Percentiles rank a stretch among this genome's conserved stretches.
phyloP scores from a whole-genome alignment of 2,113 vertebrate species.

The Brachirus orientalis region DNA sequence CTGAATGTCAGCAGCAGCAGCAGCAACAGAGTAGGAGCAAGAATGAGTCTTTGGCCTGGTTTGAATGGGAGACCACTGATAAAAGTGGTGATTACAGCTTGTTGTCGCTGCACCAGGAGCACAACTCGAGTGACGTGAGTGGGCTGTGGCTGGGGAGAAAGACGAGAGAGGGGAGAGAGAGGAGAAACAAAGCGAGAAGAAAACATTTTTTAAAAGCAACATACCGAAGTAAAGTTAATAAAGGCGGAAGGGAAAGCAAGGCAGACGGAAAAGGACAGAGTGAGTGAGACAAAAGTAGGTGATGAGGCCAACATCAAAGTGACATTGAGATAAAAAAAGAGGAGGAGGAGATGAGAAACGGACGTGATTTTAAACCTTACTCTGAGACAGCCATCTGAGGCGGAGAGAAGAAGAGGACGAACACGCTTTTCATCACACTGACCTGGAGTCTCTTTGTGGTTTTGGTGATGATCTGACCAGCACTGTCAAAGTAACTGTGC shows the following conservation, averaged over 20 bases:
- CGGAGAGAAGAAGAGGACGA: not conserved
- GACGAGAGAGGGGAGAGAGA: not conserved
- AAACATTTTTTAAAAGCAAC: too few relatives aligned
- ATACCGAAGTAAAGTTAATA: too few relatives aligned
- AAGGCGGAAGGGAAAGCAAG: too few relatives aligned
- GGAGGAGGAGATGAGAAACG: not conserved
- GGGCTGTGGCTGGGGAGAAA: slow-evolving; percentile 20
- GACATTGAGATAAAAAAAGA: slow-evolving; percentile 8
- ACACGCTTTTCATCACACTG: too few relatives aligned
- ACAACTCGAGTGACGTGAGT: slow-evolving; percentile 44
- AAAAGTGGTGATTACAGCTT: slow-evolving; percentile 63
- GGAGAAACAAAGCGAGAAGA: not conserved
- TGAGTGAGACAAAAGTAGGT: too few relatives aligned
- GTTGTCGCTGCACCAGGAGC: slow-evolving; percentile 23
- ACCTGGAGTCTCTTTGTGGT: slow-evolving; percentile 11
- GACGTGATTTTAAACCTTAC: not conserved
- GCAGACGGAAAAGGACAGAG: too few relatives aligned
- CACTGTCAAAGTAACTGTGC: too few relatives aligned
- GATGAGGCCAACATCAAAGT: not conserved
- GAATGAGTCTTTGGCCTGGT: slow-evolving; percentile 57
- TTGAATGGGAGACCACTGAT: slow-evolving; percentile 63
- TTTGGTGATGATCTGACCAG: too few relatives aligned
- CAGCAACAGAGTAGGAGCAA: slow-evolving; percentile 49
- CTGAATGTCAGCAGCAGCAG: slow-evolving; percentile 58
- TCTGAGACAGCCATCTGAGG: slow-evolving; percentile 2